phyloP scores from a whole-genome alignment of 2,888 invertebrate species.

The Hypena proboscidalis region DNA sequence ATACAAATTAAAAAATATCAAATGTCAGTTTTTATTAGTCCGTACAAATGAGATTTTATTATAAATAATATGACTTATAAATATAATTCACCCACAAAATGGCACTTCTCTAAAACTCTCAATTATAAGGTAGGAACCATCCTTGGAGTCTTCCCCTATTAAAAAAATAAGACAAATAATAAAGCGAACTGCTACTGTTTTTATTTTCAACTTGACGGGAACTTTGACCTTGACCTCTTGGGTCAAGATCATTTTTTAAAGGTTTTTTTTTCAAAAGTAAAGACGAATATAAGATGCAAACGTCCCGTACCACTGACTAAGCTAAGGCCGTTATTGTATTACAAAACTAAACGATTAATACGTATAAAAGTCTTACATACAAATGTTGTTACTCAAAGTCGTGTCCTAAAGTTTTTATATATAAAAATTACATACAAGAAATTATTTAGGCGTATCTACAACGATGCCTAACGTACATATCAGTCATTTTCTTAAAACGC shows the following conservation, averaged over 20 bases:
- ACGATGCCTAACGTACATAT: conserved; percentile 72
- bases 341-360: conserved; percentile 45
- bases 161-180: not conserved
- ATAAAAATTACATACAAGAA: conserved; percentile 68
- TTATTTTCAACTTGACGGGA: too few species aligned
- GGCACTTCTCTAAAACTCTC: conserved; percentile 42
- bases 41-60: conserved; percentile 29
- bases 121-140: conserved; percentile 36
- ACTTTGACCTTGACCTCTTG: too few species aligned
- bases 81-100: conserved; percentile 39
- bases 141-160: conserved; percentile 13
- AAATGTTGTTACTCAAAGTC: conserved; percentile 43
- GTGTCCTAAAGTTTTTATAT: conserved; percentile 52
- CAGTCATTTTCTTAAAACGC: conserved; percentile 79
- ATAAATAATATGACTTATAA: conserved; percentile 36
- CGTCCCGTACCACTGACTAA: conserved; percentile 32
- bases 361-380: conserved; percentile 50
- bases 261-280: not conserved
- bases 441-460: conserved; percentile 71
- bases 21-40: conserved; percentile 7
- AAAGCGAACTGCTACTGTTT: not conserved
- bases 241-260: too few species aligned
- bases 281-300: conserved; percentile 26
- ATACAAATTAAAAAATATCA: not conserved
- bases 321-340: conserved; percentile 43